phyloP scores from a whole-genome alignment of 2,888 invertebrate genomes.

The Parthenolecanium corni region DNA sequence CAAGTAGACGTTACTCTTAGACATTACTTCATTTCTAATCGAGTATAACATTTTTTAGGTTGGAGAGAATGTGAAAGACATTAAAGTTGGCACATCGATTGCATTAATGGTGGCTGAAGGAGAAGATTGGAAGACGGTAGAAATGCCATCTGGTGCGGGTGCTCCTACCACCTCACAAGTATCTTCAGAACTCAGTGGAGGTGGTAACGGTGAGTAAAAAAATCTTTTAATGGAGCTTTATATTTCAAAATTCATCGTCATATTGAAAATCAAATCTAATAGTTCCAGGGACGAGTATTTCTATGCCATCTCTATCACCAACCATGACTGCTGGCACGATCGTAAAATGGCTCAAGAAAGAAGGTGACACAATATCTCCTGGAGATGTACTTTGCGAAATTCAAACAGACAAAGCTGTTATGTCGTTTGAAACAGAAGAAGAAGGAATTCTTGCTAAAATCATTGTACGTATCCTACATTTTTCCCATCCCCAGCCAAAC shows the following conservation, averaged over 20 bases:
- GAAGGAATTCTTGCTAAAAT: slow-evolving; percentile 52
- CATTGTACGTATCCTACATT: too few species aligned
- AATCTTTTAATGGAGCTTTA: too few species aligned
- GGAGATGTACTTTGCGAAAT: slow-evolving; percentile 54
- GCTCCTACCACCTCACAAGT: background rate
- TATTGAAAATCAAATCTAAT: too few species aligned
- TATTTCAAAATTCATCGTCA: too few species aligned
- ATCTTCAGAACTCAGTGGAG: background rate
- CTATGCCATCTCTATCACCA: slow-evolving; percentile 52
- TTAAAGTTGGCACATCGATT: slow-evolving; percentile 46
- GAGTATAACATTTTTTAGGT: slow-evolving; percentile 35
- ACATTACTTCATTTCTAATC: too few species aligned
- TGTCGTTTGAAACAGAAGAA: slow-evolving; percentile 49
- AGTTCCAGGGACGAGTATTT: too few species aligned
- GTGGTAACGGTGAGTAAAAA: background rate
- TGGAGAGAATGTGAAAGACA: slow-evolving; percentile 42
- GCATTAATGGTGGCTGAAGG: slow-evolving; percentile 50
- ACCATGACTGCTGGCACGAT: slow-evolving; percentile 52
- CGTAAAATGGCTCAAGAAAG: slow-evolving; percentile 48
- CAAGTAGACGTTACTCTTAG: too few species aligned
- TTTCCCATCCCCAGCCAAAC: background rate
- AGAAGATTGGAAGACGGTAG: slow-evolving; percentile 48
- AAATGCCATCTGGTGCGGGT: slow-evolving; percentile 35
- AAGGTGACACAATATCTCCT: slow-evolving; percentile 44
- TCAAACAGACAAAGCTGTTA: slow-evolving; percentile 53